Conservation (phyloP, 2,888 invertebrate genomes). For the Calliphora vomitoria region DNA sequence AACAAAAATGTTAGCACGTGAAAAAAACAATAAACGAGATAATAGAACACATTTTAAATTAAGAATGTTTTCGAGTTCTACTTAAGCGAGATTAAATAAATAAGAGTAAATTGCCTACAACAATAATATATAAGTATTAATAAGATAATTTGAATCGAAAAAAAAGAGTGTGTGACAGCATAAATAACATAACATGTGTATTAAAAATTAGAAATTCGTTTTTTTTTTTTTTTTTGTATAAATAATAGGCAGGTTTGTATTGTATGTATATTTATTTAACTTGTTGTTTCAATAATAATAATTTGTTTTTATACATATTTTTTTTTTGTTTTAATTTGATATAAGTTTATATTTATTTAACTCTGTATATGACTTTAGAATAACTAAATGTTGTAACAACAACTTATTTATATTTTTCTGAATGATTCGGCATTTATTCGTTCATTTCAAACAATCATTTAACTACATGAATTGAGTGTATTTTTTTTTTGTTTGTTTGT, state of each 20-base stretch:
- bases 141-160: neutral
- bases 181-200: neutral
- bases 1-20: neutral
- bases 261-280: too few species aligned
- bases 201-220: too few species aligned
- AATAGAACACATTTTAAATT: neutral
- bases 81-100: neutral
- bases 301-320: too few species aligned
- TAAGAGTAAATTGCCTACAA: neutral
- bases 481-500: neutral
- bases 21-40: neutral
- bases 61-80: neutral
- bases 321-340: too few species aligned
- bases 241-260: too few species aligned
- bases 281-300: too few species aligned
- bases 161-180: neutral
- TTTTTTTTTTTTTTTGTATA: too few species aligned
- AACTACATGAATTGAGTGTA: neutral
- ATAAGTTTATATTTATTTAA: too few species aligned
- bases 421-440: neutral
- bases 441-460: too few species aligned
- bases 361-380: too few species aligned
- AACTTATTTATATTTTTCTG: neutral
- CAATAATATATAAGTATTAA: neutral
- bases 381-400: too few species aligned